Evolutionary conservation across 2,797 vertebrate species (phyloP), one percentile per base, ranked within the genome.

Genomic region (Cynodonichthys magdalenae): DNA sequence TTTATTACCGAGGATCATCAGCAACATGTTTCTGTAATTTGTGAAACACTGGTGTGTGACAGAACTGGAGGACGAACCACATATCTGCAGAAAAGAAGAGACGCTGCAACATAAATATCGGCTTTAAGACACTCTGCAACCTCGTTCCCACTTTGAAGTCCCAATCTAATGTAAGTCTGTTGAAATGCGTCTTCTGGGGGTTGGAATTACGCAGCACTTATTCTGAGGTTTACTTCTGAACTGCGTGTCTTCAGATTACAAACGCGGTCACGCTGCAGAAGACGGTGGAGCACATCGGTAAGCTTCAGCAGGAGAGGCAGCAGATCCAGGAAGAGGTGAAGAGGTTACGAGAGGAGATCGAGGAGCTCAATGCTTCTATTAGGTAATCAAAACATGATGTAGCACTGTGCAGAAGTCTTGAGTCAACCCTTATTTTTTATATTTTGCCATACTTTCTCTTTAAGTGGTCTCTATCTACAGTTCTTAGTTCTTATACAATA

Each of bases 41-140:
- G 7, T 31, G 9, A 10, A 34, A 17, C 27, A 6, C 41, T 66
- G 52, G 60, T 63, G 8, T 84, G 76, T 74, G 0, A 56, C 91
- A 99, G 97, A 94, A 89, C 79, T 94, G 93, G 47, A 94, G 96
- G 71, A 92, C 95, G 89, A 96, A 81, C 60, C 94, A 95, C 87
- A 95, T 97, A 80, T 96, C 96, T 4, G 94, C 98, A 0, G 97
- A 98, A 76, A 97, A 99, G 73, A 99, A 98, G 83, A 93, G 98
- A 59, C 93, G 97, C 62, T 95, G 92, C 77, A 97, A 97, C 78
- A 99, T 99, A 86, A 98, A 96, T 84, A 94, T 91, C 45, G 94
- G 95, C 68, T 98, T 97, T 59, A 94, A 94, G 88, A 95, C 95
- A 0, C 93, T 99, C 51, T 94, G 95, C 82, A 93, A 80, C 69